Conservation (phyloP, 2,888 invertebrate genomes). For the Zootermopsis nevadensis region DNA sequence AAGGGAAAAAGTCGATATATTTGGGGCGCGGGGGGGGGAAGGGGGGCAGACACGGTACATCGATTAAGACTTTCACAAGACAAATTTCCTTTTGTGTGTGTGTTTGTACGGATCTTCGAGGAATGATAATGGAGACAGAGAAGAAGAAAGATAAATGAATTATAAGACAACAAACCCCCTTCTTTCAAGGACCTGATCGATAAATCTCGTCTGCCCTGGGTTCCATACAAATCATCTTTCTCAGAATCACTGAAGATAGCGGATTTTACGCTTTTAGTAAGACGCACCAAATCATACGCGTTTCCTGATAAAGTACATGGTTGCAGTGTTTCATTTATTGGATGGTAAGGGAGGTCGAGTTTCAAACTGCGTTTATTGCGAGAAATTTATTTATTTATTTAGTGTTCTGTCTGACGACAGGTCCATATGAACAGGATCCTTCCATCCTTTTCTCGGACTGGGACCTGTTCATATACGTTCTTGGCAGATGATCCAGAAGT, state of each 20-base stretch:
- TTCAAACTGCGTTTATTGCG: too few relatives aligned
- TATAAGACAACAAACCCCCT: slow-evolving; percentile 5
- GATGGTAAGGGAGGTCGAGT: not conserved
- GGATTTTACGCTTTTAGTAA: slow-evolving; percentile 3
- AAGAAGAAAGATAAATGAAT: slow-evolving; percentile 17
- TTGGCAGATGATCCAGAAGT: too few relatives aligned
- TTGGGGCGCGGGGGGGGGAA: too few relatives aligned
- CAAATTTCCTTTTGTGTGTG: not conserved
- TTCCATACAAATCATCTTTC: not conserved
- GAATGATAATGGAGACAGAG: slow-evolving; percentile 1
- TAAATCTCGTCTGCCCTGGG: slow-evolving; percentile 14
- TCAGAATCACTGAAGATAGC: not conserved
- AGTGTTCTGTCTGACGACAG: too few relatives aligned
- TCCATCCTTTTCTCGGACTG: too few relatives aligned
- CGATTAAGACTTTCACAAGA: not conserved
- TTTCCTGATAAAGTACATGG: not conserved
- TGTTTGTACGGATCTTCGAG: not conserved
- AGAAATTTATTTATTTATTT: too few relatives aligned
- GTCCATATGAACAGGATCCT: too few relatives aligned
- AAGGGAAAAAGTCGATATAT: not conserved
- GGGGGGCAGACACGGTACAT: not conserved
- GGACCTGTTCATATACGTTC: too few relatives aligned
- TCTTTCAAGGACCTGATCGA: slow-evolving; percentile 1
- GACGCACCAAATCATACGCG: not conserved
- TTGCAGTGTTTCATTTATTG: not conserved